A percentile compares a stretch with the other conserved stretches of the same genome.
These are phyloP conservation scores for Cinclus cinclus DNA, from an alignment of 2,113 vertebrate genomes.

Conservation along the genomic window DNA sequence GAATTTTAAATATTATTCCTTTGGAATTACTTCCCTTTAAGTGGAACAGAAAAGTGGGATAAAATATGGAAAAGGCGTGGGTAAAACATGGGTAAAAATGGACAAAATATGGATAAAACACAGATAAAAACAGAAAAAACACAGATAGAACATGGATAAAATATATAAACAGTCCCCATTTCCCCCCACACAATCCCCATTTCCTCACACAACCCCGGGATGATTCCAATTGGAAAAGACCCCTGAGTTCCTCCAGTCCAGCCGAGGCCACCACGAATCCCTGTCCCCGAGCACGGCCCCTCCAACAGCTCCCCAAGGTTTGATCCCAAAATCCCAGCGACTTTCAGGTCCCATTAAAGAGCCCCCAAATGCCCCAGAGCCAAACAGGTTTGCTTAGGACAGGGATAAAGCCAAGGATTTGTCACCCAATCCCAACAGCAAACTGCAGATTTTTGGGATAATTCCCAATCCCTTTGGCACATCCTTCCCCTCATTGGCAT, in stretches of 20 bases:
- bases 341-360: not conserved
- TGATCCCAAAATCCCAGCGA: not conserved
- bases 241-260: not conserved
- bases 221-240: not conserved
- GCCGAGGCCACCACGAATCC: no score
- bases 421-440: not conserved
- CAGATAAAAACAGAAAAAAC: not conserved
- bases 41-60: not conserved
- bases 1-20: not conserved
- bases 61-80: not conserved
- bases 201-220: rapidly evolving
- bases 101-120: not conserved
- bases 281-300: not conserved
- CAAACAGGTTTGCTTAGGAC: not conserved
- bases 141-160: not conserved
- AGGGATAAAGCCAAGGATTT: not conserved
- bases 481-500: rapidly evolving
- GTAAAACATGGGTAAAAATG: not conserved
- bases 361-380: not conserved
- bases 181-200: rapidly evolving
- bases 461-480: not conserved
- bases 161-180: not conserved
- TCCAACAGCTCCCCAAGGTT: rapidly evolving
- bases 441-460: not conserved
- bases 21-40: not conserved